Percentiles rank a stretch among this genome's conserved stretches.
These are phyloP conservation scores for Carduelis carduelis DNA, from an alignment of 2,797 vertebrate genomes.

Conservation along the genomic window DNA sequence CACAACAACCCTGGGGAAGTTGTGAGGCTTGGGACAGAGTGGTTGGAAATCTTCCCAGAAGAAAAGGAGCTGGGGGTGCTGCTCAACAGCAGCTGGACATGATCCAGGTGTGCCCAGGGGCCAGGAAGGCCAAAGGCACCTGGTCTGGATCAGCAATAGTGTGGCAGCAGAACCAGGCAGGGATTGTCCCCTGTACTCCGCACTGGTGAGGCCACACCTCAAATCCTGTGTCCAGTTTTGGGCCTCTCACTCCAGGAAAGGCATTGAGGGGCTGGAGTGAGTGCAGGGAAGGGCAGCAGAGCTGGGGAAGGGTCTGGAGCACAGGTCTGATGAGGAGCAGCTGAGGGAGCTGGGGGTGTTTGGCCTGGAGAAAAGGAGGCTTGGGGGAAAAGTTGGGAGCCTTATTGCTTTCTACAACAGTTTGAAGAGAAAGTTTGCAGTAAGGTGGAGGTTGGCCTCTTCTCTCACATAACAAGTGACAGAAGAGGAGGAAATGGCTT, in stretches of 20 bases:
- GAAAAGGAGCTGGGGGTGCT: rapidly evolving
- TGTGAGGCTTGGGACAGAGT: background rate
- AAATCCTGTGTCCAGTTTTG: background rate
- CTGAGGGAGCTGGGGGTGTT: background rate
- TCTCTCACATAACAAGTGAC: background rate
- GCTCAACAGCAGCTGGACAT: rapidly evolving
- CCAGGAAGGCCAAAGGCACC: background rate
- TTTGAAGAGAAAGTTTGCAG: background rate
- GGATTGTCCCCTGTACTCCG: rapidly evolving
- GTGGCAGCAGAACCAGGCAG: background rate
- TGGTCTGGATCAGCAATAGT: background rate
- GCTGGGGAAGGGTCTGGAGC: background rate
- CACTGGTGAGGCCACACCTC: background rate
- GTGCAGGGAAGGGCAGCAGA: rapidly evolving
- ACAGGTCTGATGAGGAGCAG: background rate
- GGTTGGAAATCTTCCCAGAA: rapidly evolving
- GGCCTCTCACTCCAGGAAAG: background rate
- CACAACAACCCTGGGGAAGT: background rate
- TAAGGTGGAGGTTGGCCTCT: background rate
- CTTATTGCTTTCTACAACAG: background rate
- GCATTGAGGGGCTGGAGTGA: rapidly evolving
- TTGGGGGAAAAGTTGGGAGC: background rate
- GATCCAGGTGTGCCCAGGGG: background rate
- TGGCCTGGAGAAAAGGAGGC: background rate
- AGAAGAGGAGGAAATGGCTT: background rate